These are phyloP conservation scores for Napeogenes inachia DNA, from an alignment of 2,888 invertebrate genomes.

Conservation along the genomic window DNA sequence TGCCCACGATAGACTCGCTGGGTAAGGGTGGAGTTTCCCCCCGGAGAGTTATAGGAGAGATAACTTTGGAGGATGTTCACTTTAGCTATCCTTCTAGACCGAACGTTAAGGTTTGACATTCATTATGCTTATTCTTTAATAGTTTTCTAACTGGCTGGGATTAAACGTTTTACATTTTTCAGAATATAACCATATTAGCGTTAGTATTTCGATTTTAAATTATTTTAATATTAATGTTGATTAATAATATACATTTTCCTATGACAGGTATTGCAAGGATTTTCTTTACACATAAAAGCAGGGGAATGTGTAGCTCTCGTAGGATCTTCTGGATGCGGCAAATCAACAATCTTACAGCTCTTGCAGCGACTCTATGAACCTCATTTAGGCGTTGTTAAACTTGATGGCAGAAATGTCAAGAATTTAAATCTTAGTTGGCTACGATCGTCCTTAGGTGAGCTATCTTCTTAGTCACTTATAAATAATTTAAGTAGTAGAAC, in stretches of 20 bases:
- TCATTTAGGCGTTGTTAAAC: conserved; percentile 70
- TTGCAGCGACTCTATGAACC: conserved; percentile 86
- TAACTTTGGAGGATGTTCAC: conserved; percentile 82
- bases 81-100: conserved; percentile 89
- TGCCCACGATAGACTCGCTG: conserved; percentile 83
- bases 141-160: background rate
- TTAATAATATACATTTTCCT: conserved; percentile 11
- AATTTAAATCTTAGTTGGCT: conserved; percentile 86
- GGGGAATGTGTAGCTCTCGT: conserved; percentile 86
- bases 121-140: background rate
- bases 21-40: conserved; percentile 79
- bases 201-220: too few species aligned
- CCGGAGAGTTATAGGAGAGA: conserved; percentile 79
- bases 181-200: too few species aligned
- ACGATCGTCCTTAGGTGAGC: conserved; percentile 82
- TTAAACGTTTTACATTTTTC: too few species aligned
- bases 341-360: conserved; percentile 87
- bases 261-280: conserved; percentile 80
- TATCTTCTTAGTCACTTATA: background rate
- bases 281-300: conserved; percentile 79
- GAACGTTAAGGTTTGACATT: conserved; percentile 78
- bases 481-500: background rate
- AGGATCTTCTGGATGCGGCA: conserved; percentile 87
- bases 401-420: conserved; percentile 82
- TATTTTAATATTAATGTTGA: background rate